These are phyloP conservation scores for Matsumurasca onukii DNA, from an alignment of 1,140 invertebrate genomes.

Conservation along the genomic window DNA sequence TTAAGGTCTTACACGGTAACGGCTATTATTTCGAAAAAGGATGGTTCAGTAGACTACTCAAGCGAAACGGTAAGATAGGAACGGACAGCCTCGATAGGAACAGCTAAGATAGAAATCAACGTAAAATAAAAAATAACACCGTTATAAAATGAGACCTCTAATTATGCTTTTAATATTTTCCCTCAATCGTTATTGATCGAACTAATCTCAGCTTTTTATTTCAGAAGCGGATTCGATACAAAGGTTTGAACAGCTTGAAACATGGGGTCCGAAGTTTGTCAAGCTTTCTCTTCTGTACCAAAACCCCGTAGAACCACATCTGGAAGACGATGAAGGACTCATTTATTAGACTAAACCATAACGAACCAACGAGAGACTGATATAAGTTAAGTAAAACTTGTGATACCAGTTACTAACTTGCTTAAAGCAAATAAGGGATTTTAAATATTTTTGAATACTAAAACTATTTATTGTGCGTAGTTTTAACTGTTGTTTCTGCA, in stretches of 20 bases:
- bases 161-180: background rate
- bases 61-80: background rate
- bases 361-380: too few relatives aligned
- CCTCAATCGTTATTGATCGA: too few relatives aligned
- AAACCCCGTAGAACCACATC: background rate
- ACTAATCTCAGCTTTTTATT: background rate
- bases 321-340: background rate
- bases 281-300: background rate
- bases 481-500: too few relatives aligned
- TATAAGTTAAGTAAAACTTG: too few relatives aligned
- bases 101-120: background rate
- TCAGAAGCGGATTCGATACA: background rate
- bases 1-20: too few relatives aligned
- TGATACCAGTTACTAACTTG: too few relatives aligned
- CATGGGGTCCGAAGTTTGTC: slow-evolving; percentile 9
- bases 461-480: too few relatives aligned
- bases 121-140: background rate
- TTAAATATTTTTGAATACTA: too few relatives aligned
- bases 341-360: too few relatives aligned
- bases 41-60: background rate
- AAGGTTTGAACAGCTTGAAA: background rate
- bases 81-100: background rate
- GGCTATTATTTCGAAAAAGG: too few relatives aligned
- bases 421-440: too few relatives aligned
- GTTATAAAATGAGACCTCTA: background rate